These are phyloP conservation scores for Sesamia nonagrioides DNA, from an alignment of 1,140 invertebrate species.

Conservation along the genomic window DNA sequence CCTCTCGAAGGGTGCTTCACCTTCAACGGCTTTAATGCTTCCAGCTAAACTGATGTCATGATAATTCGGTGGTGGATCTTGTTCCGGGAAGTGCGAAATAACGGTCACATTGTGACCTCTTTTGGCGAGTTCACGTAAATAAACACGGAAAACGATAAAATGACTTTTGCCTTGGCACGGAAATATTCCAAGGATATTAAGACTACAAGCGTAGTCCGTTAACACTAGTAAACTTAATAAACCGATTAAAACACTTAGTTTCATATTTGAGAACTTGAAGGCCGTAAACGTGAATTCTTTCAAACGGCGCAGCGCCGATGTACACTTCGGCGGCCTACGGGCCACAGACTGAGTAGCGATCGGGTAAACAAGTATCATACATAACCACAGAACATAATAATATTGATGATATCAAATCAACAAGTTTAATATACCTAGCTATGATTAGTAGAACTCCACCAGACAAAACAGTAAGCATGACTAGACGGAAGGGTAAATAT, in stretches of 20 bases:
- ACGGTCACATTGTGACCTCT: conserved; percentile 92
- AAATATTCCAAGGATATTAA: conserved; percentile 90
- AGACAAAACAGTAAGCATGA: too few relatives aligned
- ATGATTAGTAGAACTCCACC: too few relatives aligned
- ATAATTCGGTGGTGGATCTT: conserved; percentile 87
- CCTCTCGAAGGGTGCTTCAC: conserved; percentile 63
- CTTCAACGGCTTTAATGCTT: conserved; percentile 68
- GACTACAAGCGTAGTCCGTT: conserved; percentile 49
- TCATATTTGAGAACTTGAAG: conserved; percentile 39
- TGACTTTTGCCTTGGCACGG: conserved; percentile 92
- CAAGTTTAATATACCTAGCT: too few relatives aligned
- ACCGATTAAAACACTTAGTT: conserved; percentile 16
- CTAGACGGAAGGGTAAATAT: too few relatives aligned
- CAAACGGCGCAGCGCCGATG: background rate
- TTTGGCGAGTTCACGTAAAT: conserved; percentile 89
- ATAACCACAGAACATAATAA: too few relatives aligned
- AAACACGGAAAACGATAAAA: conserved; percentile 90
- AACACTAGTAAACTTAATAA: conserved; percentile 40
- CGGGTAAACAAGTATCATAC: too few relatives aligned
- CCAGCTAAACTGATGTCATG: conserved; percentile 87
- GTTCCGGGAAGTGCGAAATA: conserved; percentile 89
- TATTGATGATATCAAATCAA: too few relatives aligned
- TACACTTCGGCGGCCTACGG: background rate
- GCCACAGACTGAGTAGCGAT: background rate
- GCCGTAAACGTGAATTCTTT: background rate